Base-by-base conservation (phyloP, 2,888 invertebrate genomes). In the Himalopsyche kuldschensis region DNA sequence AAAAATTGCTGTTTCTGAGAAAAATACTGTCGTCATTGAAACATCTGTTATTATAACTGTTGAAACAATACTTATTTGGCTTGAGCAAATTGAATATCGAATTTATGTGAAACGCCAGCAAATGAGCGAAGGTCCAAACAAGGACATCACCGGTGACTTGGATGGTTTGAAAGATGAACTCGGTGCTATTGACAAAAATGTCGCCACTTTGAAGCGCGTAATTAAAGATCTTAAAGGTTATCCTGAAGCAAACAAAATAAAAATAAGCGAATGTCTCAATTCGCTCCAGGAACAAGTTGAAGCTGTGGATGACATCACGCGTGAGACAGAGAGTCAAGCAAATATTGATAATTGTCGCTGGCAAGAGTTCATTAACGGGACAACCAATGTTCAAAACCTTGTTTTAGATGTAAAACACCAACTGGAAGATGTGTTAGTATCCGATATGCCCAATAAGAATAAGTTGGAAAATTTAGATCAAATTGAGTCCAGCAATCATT, bases 31-130 rank as follows among this genome's bases (percentile, higher is more conserved):
- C 0, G 89, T 92, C 17, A 92, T 95, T 63, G 95, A 96, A 89
- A 94, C 93, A 87, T 94, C 94, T 69, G 92, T 96, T 15, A 93
- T 96, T 11, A 94, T 94, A 30, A 94, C 96, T 0, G 94, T 97
- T 77, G 96, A 97, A 89, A 95, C 94, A 0, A 95, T 97, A 69
- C 96, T 96, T 0, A 94, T 95, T 17, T 97, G 97, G 96, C 89
- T 97, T 75, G 96, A 97, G 90, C 96, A 95, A 32, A 96, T 97
- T 84, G 96, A 96, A 88, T 96, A 96, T 87, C 93, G 94, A 87
- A 95, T 96, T 77, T 95, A 94, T 87, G 89, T 94, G 31, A 93
- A 92, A 84, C 88, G 92, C n/a, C 92, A 93, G 86, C 91, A 93
- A 88, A 92, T 91, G 0, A 90, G 90, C 27, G 92, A 93, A 78